Evolutionary conservation across 2,113 vertebrate species (phyloP).

Genomic region (Numida meleagris): DNA sequence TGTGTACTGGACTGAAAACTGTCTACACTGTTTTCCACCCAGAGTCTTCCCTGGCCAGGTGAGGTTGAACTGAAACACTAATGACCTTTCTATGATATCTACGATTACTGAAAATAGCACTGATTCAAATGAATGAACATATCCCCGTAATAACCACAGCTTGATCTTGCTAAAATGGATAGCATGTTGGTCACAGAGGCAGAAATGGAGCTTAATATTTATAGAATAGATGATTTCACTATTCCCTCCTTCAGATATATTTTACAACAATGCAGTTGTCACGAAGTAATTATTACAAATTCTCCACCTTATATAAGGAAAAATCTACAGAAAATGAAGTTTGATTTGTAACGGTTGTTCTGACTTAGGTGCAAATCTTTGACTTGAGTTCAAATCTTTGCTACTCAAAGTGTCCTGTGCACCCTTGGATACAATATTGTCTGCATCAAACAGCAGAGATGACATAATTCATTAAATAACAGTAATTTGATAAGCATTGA

Average conservation of each 20-base stretch:
- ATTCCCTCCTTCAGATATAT: neutral
- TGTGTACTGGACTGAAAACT: neutral
- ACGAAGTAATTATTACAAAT: neutral
- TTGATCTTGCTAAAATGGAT: neutral
- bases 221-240: neutral
- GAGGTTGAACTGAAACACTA: neutral
- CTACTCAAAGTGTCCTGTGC: neutral
- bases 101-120: neutral
- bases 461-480: neutral
- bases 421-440: neutral
- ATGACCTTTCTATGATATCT: neutral
- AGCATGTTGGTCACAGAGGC: neutral
- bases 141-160: neutral
- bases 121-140: neutral
- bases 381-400: neutral
- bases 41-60: neutral
- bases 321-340: neutral
- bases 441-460: neutral
- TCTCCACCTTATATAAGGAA: neutral
- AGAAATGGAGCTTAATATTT: neutral
- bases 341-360: neutral
- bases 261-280: neutral
- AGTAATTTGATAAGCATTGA: neutral
- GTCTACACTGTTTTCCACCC: neutral
- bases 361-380: neutral